Evolutionary conservation across 2,888 invertebrate genomes (phyloP).

Genomic region (Protophormia terraenovae): DNA sequence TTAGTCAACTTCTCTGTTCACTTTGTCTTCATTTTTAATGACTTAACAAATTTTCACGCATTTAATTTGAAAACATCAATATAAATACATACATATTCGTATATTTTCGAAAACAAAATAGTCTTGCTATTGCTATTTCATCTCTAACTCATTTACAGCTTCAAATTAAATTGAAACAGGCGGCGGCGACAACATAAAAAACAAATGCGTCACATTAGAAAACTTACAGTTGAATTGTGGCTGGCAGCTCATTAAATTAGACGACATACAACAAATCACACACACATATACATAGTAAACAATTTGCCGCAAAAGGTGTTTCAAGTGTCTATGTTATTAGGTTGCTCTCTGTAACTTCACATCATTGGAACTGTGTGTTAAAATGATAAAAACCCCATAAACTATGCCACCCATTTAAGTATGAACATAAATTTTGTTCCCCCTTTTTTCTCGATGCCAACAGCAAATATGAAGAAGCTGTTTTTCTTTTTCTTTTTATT

Average conservation of each 20-base stretch:
- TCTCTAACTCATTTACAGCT: neutral
- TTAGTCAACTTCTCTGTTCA: conserved; percentile 2
- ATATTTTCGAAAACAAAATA: conserved; percentile 4
- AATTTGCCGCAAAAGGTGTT: conserved; percentile 58
- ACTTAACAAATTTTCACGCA: conserved; percentile 55
- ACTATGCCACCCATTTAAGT: conserved; percentile 47
- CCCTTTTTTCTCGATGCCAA: neutral
- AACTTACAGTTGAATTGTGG: conserved; percentile 20
- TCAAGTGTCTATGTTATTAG: neutral
- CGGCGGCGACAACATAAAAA: conserved; percentile 21
- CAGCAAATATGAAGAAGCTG: neutral
- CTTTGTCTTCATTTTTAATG: conserved; percentile 27
- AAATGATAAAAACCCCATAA: conserved; percentile 54
- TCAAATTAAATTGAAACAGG: conserved; percentile 20
- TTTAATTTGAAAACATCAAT: conserved; percentile 61
- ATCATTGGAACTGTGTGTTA: neutral
- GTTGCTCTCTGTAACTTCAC: neutral
- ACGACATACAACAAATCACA: neutral
- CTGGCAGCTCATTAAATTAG: conserved; percentile 40
- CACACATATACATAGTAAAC: conserved; percentile 33
- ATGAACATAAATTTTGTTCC: conserved; percentile 53
- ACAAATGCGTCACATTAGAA: conserved; percentile 10
- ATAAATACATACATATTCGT: too few species aligned
- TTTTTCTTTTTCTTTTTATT: neutral
- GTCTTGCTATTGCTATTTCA: conserved; percentile 1